Conservation (phyloP, 1,140 invertebrate species). For the Ericerus pela region DNA sequence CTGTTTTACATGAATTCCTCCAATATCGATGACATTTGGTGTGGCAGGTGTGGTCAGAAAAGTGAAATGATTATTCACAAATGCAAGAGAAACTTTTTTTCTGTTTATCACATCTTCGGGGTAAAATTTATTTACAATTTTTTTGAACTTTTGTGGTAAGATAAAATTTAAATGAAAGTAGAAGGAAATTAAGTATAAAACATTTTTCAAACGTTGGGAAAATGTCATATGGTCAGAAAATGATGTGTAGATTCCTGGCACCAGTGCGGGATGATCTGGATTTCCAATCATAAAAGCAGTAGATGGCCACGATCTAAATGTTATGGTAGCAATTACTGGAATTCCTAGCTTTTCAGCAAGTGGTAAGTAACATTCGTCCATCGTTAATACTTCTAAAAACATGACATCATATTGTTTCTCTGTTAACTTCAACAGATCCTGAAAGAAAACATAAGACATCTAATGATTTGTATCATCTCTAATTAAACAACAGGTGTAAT, state of each 20-base stretch:
- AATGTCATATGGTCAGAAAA: no score
- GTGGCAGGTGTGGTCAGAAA: constrained; percentile 32
- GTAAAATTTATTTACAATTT: no score
- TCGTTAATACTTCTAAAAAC: neutral
- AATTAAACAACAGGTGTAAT: no score
- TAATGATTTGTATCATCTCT: no score
- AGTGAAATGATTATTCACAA: constrained; percentile 7
- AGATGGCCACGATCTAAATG: neutral
- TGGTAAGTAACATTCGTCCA: neutral
- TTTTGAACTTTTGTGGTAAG: no score
- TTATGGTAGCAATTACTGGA: neutral
- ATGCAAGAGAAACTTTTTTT: no score
- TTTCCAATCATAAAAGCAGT: neutral
- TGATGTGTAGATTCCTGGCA: no score
- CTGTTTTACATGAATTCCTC: constrained; percentile 26
- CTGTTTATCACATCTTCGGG: no score
- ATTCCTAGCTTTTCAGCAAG: neutral
- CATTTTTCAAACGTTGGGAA: no score
- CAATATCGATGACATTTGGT: constrained; percentile 28
- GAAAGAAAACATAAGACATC: neutral
- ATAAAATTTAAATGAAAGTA: no score
- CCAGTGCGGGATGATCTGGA: neutral
- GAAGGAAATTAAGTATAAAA: no score
- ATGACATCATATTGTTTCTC: neutral
- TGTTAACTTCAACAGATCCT: neutral